Percentiles rank a stretch among this genome's conserved stretches.
These are phyloP conservation scores for Apeira syringaria DNA, from an alignment of 2,888 invertebrate genomes.

Conservation along the genomic window DNA sequence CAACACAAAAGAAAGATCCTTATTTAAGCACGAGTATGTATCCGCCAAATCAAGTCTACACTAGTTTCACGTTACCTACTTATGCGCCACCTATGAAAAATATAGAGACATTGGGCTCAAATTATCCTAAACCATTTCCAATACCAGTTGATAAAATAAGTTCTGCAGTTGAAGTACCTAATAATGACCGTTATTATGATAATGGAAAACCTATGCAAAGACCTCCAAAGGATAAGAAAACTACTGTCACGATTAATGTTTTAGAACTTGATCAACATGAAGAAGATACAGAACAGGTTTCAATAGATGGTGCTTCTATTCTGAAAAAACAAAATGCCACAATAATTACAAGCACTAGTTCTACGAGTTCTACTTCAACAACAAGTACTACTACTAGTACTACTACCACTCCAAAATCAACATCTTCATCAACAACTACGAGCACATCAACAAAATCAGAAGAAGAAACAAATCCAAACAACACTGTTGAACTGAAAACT, in stretches of 20 bases:
- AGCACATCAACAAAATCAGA: conserved; percentile 28
- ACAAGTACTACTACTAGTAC: conserved; percentile 32
- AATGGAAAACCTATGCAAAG: conserved; percentile 70
- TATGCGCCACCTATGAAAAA: conserved; percentile 84
- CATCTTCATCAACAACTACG: conserved; percentile 22
- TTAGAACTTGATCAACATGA: conserved; percentile 59
- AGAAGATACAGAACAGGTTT: conserved; percentile 65
- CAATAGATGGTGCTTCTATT: conserved; percentile 74
- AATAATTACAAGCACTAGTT: conserved; percentile 33
- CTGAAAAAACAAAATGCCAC: conserved; percentile 60
- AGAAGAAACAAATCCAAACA: conserved; percentile 31
- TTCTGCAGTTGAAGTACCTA: conserved; percentile 61
- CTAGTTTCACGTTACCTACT: conserved; percentile 87
- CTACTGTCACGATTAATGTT: conserved; percentile 70
- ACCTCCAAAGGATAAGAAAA: conserved; percentile 76
- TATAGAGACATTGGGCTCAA: conserved; percentile 85
- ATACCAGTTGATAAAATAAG: conserved; percentile 87
- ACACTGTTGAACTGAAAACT: conserved; percentile 21
- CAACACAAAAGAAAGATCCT: conserved; percentile 56
- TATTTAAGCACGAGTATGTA: conserved; percentile 63
- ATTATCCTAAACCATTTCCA: conserved; percentile 86
- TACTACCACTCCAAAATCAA: conserved; percentile 28
- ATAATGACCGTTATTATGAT: conserved; percentile 46
- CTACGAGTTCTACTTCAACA: conserved; percentile 32
- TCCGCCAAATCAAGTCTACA: conserved; percentile 81